Conservation (phyloP, 2,113 vertebrate genomes). For the Ammodytes marinus region DNA sequence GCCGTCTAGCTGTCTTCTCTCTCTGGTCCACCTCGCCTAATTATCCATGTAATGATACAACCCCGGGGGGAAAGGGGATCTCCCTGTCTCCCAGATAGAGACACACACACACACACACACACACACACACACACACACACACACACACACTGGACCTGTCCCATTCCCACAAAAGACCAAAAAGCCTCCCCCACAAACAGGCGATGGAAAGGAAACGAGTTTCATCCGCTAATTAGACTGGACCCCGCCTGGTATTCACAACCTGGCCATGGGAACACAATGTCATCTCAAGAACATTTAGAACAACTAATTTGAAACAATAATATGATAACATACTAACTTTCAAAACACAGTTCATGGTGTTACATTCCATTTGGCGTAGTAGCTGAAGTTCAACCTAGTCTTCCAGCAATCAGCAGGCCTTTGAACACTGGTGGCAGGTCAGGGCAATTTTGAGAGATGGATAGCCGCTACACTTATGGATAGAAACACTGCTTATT, state of each 20-base stretch:
- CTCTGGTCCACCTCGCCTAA: slow-evolving; percentile 60
- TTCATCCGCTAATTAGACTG: slow-evolving; percentile 35
- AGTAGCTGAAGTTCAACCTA: neutral
- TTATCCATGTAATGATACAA: slow-evolving; percentile 76
- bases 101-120: slow-evolving; percentile 11
- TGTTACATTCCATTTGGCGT: neutral
- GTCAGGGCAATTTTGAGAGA: slow-evolving; percentile 88
- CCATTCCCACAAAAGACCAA: slow-evolving; percentile 55
- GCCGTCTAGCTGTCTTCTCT: slow-evolving; percentile 29
- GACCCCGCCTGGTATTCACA: slow-evolving; percentile 24
- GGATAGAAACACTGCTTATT: neutral
- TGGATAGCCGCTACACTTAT: slow-evolving; percentile 66
- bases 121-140: slow-evolving; percentile 21
- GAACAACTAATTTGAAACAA: neutral
- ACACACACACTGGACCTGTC: slow-evolving; percentile 8
- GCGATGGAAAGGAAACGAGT: slow-evolving; percentile 16
- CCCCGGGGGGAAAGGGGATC: slow-evolving; percentile 66
- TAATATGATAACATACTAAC: neutral
- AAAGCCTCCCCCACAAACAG: slow-evolving; percentile 58
- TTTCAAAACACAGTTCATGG: neutral
- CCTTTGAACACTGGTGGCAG: slow-evolving; percentile 79
- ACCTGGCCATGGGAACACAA: neutral
- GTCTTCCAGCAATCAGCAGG: slow-evolving; percentile 20
- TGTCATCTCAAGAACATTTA: neutral
- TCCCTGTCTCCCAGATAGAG: neutral